These are phyloP conservation scores for Fragum fragum DNA, from an alignment of 2,888 invertebrate species.

Conservation along the genomic window DNA sequence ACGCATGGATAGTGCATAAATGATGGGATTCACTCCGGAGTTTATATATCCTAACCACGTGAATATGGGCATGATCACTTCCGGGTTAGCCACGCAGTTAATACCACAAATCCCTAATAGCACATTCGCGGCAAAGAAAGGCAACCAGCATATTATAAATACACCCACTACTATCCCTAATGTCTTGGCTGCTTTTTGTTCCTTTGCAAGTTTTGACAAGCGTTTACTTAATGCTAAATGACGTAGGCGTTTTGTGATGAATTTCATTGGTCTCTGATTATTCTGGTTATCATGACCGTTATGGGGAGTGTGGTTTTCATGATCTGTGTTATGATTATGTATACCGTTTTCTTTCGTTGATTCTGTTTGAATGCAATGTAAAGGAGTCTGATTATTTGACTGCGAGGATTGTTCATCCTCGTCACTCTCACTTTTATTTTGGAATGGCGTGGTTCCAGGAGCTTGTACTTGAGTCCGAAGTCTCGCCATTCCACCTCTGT, in stretches of 20 bases:
- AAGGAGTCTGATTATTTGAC: constrained; percentile 36
- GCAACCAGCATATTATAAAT: constrained; percentile 98
- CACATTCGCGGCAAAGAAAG: constrained; percentile 98
- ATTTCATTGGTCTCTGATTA: constrained; percentile 75
- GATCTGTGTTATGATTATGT: constrained; percentile 11
- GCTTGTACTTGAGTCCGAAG: constrained; percentile 67
- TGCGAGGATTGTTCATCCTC: constrained; percentile 59
- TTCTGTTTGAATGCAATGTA: constrained; percentile 29
- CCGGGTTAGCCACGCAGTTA: constrained; percentile 86
- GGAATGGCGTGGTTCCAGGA: constrained; percentile 68
- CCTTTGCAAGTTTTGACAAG: constrained; percentile 97
- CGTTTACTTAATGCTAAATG: constrained; percentile 97
- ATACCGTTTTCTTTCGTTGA: constrained; percentile 25
- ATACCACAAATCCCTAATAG: constrained; percentile 95
- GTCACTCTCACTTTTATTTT: constrained; percentile 77
- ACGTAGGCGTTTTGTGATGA: constrained; percentile 79
- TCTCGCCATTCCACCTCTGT: constrained; percentile 92
- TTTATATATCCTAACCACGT: constrained; percentile 87
- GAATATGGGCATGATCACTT: constrained; percentile 84
- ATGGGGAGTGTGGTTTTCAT: constrained; percentile 23
- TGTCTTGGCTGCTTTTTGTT: constrained; percentile 99
- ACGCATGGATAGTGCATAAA: constrained; percentile 99
- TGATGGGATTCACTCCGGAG: constrained; percentile 91
- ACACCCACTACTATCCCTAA: constrained; percentile 98
- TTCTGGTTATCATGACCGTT: constrained; percentile 46